phyloP scores from a whole-genome alignment of 2,113 vertebrate species.

The Speoplatyrhinus poulsoni region DNA sequence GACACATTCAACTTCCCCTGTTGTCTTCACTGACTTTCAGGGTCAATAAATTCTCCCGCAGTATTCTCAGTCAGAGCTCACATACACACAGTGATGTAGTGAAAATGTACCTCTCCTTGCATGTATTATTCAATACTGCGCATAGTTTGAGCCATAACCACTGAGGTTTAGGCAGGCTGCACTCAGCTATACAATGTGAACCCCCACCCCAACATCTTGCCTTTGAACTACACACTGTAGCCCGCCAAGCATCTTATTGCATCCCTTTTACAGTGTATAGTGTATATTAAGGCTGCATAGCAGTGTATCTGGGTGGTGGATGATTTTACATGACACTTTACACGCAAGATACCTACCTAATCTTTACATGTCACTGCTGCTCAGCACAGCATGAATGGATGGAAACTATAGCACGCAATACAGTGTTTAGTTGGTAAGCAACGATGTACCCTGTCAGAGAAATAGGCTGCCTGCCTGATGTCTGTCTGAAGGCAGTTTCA shows the following conservation, averaged over 20 bases:
- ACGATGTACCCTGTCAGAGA: too few species aligned
- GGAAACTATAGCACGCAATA: too few species aligned
- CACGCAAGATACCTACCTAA: too few species aligned
- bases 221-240: too few species aligned
- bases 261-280: too few species aligned
- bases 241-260: too few species aligned
- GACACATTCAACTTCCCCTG: conserved; percentile 17
- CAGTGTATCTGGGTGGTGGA: too few species aligned
- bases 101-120: conserved; percentile 14
- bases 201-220: neutral
- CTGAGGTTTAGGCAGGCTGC: neutral
- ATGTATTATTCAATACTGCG: conserved; percentile 47
- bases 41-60: neutral
- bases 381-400: too few species aligned
- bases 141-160: conserved; percentile 29
- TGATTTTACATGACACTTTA: too few species aligned
- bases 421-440: too few species aligned
- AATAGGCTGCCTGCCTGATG: neutral
- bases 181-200: conserved; percentile 1
- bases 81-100: conserved; percentile 13
- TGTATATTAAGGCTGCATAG: too few species aligned
- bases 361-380: too few species aligned
- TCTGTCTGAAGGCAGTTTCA: conserved; percentile 7
- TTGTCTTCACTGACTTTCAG: conserved; percentile 18
- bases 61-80: neutral